These are phyloP conservation scores for Pachydiplax longipennis DNA, from an alignment of 2,888 invertebrate species.

Conservation along the genomic window DNA sequence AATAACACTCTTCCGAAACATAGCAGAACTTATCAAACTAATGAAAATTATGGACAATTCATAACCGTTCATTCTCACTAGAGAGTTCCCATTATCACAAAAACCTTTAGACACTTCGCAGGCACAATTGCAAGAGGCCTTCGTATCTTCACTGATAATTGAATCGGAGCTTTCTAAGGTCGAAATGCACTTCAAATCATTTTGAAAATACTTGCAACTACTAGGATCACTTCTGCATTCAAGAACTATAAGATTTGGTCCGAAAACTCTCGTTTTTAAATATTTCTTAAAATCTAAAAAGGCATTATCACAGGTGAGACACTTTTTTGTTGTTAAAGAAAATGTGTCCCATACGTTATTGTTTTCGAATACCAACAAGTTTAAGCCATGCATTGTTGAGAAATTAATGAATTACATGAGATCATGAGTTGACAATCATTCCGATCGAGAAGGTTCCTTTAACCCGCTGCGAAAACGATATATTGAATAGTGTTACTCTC, in stretches of 20 bases:
- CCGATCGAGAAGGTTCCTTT: background rate
- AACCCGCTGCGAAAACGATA: background rate
- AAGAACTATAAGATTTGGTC: background rate
- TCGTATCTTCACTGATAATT: background rate
- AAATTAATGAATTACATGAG: background rate
- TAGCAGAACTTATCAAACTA: background rate
- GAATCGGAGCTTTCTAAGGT: background rate
- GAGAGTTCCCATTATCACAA: background rate
- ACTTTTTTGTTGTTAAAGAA: background rate
- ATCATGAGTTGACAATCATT: background rate
- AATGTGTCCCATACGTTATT: background rate
- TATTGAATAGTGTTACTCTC: background rate
- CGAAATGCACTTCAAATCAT: background rate
- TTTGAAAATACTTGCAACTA: background rate
- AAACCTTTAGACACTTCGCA: background rate
- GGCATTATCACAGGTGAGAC: background rate
- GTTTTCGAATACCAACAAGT: background rate
- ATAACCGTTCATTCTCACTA: background rate
- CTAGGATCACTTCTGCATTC: background rate
- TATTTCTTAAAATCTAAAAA: background rate
- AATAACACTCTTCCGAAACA: constrained; percentile 8
- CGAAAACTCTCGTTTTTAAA: background rate
- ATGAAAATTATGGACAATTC: background rate
- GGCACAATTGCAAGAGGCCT: background rate
- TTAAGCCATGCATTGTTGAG: background rate